These are phyloP conservation scores for Leucoraja ocellata DNA, from an alignment of 2,797 vertebrate genomes.

Conservation along the genomic window DNA sequence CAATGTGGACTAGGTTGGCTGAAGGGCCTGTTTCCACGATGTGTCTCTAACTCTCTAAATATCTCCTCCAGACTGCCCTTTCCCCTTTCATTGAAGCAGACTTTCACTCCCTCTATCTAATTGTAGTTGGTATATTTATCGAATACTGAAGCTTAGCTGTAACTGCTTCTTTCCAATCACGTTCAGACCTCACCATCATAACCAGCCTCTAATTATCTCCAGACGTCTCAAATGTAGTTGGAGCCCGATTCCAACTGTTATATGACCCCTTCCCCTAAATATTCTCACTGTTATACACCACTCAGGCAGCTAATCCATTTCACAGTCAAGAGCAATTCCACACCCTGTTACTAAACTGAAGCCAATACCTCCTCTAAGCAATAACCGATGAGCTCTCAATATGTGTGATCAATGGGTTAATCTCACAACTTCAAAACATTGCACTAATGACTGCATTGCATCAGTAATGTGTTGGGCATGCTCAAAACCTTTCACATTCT, in stretches of 20 bases:
- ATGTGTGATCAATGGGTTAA: no score
- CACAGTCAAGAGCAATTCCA: not conserved
- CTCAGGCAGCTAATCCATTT: not conserved
- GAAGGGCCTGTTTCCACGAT: not conserved
- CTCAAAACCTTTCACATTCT: no score
- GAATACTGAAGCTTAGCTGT: not conserved
- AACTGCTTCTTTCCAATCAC: no score
- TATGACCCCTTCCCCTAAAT: not conserved
- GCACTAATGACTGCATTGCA: no score
- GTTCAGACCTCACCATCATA: not conserved
- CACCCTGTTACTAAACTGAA: not conserved
- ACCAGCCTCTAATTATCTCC: not conserved
- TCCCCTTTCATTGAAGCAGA: no score
- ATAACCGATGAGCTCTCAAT: no score
- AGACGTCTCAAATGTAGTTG: not conserved
- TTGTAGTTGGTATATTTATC: not conserved
- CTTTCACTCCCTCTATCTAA: not conserved
- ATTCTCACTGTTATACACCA: not conserved
- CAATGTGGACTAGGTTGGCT: no score
- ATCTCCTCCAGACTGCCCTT: not conserved
- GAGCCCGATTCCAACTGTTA: not conserved
- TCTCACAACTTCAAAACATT: no score
- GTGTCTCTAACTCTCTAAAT: not conserved
- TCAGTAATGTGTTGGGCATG: no score
- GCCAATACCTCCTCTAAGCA: not conserved